Conservation (phyloP, 2,797 vertebrate species). For the Momotus momota region DNA sequence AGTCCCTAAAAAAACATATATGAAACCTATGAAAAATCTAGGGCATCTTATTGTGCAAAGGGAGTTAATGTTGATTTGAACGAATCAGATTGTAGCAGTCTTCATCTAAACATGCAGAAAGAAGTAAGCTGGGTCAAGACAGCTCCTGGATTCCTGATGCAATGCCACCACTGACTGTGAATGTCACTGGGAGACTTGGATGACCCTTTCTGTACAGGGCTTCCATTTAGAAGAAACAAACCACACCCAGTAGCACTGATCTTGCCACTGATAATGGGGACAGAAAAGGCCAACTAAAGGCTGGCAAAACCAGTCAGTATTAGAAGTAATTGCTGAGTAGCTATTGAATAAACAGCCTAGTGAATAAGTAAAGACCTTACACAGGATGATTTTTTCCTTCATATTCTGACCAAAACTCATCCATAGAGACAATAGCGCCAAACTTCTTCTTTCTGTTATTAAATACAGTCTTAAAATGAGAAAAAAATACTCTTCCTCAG, state of each 20-base stretch:
- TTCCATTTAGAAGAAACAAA: not conserved
- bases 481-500: not conserved
- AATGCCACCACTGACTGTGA: not conserved
- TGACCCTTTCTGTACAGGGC: not conserved
- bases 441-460: not conserved
- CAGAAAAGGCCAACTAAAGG: not conserved
- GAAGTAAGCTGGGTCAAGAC: not conserved
- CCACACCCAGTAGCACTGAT: not conserved
- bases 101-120: not conserved
- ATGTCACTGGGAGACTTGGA: not conserved
- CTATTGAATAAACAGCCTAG: not conserved
- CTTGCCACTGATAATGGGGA: not conserved
- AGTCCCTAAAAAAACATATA: not conserved
- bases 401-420: not conserved
- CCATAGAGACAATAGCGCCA: not conserved
- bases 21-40: not conserved
- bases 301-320: not conserved
- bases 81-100: not conserved
- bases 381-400: not conserved
- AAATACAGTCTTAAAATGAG: not conserved
- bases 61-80: not conserved
- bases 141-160: not conserved
- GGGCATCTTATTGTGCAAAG: not conserved
- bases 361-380: not conserved
- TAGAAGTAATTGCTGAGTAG: not conserved